phyloP scores from a whole-genome alignment of 53 echinoderm and acorn worm species.

The Stichopus horrens region DNA sequence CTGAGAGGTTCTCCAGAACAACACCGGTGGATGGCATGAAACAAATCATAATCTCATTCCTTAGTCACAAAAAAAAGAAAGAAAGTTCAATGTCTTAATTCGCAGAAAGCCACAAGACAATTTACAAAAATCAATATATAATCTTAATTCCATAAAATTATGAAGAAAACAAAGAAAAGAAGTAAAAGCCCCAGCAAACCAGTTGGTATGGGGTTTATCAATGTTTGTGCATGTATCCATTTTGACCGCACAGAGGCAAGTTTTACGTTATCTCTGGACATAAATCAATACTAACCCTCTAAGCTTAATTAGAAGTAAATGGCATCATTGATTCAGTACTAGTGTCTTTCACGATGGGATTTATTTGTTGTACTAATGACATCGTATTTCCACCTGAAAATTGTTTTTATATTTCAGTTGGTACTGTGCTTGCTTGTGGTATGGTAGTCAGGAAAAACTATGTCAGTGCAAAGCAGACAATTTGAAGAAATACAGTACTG shows the following conservation, averaged over 20 bases:
- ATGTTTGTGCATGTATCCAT: too few relatives aligned
- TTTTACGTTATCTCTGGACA: not conserved
- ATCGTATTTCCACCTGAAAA: too few relatives aligned
- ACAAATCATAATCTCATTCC: not conserved
- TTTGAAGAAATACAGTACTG: too few relatives aligned
- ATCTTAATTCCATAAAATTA: not conserved
- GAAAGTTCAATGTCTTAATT: constrained; percentile 24
- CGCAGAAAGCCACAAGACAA: constrained; percentile 23
- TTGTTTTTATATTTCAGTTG: too few relatives aligned
- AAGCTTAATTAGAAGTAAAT: constrained; percentile 2
- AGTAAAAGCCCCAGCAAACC: not conserved
- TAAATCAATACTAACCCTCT: constrained; percentile 4
- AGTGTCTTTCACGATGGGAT: too few relatives aligned
- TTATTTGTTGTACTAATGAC: too few relatives aligned
- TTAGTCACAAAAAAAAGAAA: not conserved
- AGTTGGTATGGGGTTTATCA: not conserved
- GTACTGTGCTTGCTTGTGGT: too few relatives aligned
- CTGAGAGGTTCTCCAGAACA: constrained; percentile 3
- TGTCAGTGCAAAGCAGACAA: too few relatives aligned
- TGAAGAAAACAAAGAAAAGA: not conserved
- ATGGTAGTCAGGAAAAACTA: too few relatives aligned
- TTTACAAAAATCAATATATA: constrained; percentile 16
- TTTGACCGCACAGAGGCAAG: too few relatives aligned
- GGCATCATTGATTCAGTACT: not conserved
- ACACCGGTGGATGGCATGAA: not conserved